phyloP scores from a whole-genome alignment of 2,888 invertebrate genomes.

The Leucania comma region DNA sequence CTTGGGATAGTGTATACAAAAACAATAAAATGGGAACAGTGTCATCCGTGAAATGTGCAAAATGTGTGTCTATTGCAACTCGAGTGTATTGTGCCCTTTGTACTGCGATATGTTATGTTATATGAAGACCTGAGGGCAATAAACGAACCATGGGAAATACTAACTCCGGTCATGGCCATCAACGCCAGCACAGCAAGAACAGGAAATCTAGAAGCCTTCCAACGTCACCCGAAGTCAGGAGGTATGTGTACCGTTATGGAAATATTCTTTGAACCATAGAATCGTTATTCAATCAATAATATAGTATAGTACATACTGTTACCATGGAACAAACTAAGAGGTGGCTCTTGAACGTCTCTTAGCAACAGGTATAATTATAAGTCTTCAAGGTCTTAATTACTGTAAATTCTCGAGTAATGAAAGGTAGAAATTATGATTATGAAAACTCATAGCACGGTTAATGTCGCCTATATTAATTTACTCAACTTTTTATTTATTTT shows the following conservation, averaged over 20 bases:
- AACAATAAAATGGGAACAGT: slow-evolving; percentile 51
- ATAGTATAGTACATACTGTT: slow-evolving; percentile 19
- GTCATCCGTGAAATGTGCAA: slow-evolving; percentile 49
- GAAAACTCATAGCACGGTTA: neutral
- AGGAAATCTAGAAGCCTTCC: slow-evolving; percentile 94
- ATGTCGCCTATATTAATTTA: neutral
- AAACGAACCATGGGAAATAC: slow-evolving; percentile 84
- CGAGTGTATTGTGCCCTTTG: slow-evolving; percentile 51
- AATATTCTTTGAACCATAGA: slow-evolving; percentile 22
- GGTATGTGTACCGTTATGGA: slow-evolving; percentile 83
- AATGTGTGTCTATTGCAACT: slow-evolving; percentile 57
- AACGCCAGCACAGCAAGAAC: slow-evolving; percentile 85
- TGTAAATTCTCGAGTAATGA: neutral
- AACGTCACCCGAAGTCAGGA: slow-evolving; percentile 94
- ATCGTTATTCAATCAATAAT: slow-evolving; percentile 21
- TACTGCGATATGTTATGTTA: slow-evolving; percentile 55
- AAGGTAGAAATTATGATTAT: slow-evolving; percentile 2
- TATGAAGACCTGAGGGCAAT: slow-evolving; percentile 53
- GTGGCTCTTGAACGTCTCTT: slow-evolving; percentile 1
- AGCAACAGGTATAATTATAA: slow-evolving; percentile 24
- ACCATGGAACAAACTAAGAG: neutral
- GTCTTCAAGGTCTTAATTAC: slow-evolving; percentile 15
- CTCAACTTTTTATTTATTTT: slow-evolving; percentile 5
- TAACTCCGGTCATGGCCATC: slow-evolving; percentile 83
- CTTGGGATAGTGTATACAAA: slow-evolving; percentile 41